phyloP scores from a whole-genome alignment of 2,113 vertebrate genomes.

The Grammomys dolichurus region DNA sequence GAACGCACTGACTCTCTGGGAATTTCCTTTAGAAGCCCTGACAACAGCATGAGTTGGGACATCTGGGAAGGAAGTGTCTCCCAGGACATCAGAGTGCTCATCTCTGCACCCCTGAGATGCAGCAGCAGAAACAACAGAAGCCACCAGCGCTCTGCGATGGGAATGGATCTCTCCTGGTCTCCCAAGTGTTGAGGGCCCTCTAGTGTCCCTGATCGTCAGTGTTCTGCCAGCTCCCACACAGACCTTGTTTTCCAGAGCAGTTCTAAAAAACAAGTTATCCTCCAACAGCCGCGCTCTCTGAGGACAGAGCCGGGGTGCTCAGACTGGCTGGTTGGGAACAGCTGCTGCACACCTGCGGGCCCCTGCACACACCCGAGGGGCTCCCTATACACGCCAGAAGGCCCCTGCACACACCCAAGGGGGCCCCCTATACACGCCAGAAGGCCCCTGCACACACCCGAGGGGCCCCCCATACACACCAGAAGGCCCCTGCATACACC shows the following conservation, averaged over 20 bases:
- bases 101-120: background rate
- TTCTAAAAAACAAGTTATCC: slow-evolving; percentile 57
- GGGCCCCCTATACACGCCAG: background rate
- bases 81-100: background rate
- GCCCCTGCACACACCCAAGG: background rate
- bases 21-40: background rate
- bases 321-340: slow-evolving; percentile 18
- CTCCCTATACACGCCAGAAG: background rate
- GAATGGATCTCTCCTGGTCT: background rate
- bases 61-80: slow-evolving; percentile 34
- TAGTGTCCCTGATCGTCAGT: background rate
- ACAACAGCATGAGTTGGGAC: slow-evolving; percentile 5
- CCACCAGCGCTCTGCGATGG: background rate
- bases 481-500: background rate
- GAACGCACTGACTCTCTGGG: background rate
- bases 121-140: background rate
- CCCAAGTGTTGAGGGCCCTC: background rate
- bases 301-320: slow-evolving; percentile 46
- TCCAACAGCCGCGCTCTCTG: slow-evolving; percentile 39
- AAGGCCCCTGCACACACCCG: background rate
- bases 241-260: slow-evolving; percentile 59
- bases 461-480: background rate
- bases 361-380: background rate
- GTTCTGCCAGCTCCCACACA: background rate
- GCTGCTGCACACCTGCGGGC: slow-evolving; percentile 46